A percentile compares a stretch with the other conserved stretches of the same genome.
phyloP scores from a whole-genome alignment of 2,113 vertebrate genomes.

The Caranx ignobilis region DNA sequence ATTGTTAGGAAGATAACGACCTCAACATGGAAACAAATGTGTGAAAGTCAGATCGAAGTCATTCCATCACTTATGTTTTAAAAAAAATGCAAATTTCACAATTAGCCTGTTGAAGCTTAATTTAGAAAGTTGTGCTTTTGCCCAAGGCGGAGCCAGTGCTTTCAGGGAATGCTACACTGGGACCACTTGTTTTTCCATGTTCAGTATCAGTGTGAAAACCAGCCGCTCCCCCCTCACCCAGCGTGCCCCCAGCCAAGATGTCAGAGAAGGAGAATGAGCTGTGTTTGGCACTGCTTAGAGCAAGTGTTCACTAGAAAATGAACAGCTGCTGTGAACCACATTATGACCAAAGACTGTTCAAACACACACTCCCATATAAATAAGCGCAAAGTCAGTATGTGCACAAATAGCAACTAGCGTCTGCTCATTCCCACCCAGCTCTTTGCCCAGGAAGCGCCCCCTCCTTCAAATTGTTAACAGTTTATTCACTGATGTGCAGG shows the following conservation, averaged over 20 bases:
- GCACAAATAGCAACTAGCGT: slow-evolving; percentile 12
- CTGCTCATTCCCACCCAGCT: neutral
- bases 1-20: neutral
- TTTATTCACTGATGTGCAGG: slow-evolving; percentile 18
- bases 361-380: slow-evolving; percentile 17
- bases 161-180: slow-evolving; percentile 22
- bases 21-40: neutral
- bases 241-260: slow-evolving; percentile 48
- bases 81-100: neutral
- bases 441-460: no score
- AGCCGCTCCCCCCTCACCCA: slow-evolving; percentile 21
- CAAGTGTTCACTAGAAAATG: slow-evolving; percentile 43
- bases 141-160: neutral
- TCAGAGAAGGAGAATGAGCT: slow-evolving; percentile 37
- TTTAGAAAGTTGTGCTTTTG: slow-evolving; percentile 7
- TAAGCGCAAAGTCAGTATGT: slow-evolving; percentile 24
- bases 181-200: slow-evolving; percentile 13
- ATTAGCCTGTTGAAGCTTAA: neutral
- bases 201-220: slow-evolving; percentile 27
- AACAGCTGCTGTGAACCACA: slow-evolving; percentile 63
- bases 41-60: no score
- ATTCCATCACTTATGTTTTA: neutral
- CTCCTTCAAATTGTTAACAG: slow-evolving; percentile 13
- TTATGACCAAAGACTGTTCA: slow-evolving; percentile 50
- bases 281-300: slow-evolving; percentile 51